Conservation (phyloP, 2,888 invertebrate genomes). For the Synergus japonicus region DNA sequence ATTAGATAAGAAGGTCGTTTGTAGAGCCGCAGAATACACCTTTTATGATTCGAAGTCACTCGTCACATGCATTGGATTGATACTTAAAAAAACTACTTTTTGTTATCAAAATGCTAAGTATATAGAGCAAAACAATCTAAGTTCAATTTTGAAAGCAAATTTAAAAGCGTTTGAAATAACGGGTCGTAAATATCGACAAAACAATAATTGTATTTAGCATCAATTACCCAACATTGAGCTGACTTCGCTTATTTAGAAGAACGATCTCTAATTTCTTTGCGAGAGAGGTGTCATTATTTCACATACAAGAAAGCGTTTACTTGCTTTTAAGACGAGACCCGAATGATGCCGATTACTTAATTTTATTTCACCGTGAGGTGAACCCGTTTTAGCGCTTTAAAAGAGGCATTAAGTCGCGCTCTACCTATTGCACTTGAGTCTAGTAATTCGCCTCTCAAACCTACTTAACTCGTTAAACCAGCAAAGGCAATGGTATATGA, state of each 20-base stretch:
- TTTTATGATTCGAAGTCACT: background rate
- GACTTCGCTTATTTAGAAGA: conserved; percentile 16
- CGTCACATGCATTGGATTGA: background rate
- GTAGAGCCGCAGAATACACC: background rate
- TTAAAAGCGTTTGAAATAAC: background rate
- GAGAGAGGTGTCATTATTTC: background rate
- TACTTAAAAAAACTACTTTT: background rate
- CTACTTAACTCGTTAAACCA: conserved; percentile 50
- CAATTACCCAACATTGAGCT: conserved; percentile 13
- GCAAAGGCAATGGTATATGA: conserved; percentile 35
- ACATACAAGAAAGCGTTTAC: background rate
- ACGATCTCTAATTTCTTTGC: conserved; percentile 5
- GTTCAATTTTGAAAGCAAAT: background rate
- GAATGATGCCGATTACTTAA: conserved; percentile 23
- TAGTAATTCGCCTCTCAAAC: conserved; percentile 49
- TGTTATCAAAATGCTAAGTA: background rate
- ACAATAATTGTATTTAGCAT: conserved; percentile 2
- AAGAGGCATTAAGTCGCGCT: conserved; percentile 43
- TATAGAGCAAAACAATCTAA: background rate
- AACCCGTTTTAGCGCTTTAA: conserved; percentile 16
- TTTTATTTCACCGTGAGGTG: conserved; percentile 28
- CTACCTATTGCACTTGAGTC: conserved; percentile 43
- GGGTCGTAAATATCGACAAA: background rate
- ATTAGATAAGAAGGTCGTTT: background rate
- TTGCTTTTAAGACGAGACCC: background rate